Conservation (phyloP, 1,140 invertebrate genomes). For the Danaus melanippus region DNA sequence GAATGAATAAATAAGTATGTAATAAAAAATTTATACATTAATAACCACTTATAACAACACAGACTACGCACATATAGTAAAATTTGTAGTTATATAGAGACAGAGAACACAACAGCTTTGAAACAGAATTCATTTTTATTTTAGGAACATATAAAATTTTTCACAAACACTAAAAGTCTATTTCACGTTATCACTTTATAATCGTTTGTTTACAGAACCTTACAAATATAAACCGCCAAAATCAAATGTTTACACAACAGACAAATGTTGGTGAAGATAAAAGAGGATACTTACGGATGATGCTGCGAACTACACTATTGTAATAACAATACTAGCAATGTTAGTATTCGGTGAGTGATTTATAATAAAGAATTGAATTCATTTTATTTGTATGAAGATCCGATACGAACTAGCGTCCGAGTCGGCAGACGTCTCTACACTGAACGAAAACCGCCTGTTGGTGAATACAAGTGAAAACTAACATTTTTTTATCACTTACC, state of each 20-base stretch:
- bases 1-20: too few relatives aligned
- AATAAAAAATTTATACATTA: too few relatives aligned
- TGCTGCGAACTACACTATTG: constrained; percentile 18
- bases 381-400: constrained; percentile 8
- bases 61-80: too few relatives aligned
- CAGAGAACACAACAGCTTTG: too few relatives aligned
- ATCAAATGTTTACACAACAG: constrained; percentile 30
- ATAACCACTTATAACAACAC: too few relatives aligned
- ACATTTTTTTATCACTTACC: constrained; percentile 17
- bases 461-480: constrained; percentile 14
- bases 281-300: constrained; percentile 30
- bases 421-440: constrained; percentile 19
- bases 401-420: constrained; percentile 18
- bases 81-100: too few relatives aligned
- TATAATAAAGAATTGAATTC: constrained; percentile 1
- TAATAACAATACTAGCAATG: constrained; percentile 24
- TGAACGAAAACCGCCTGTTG: constrained; percentile 25
- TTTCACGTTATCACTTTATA: constrained; percentile 10
- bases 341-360: not conserved
- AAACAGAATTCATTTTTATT: too few relatives aligned
- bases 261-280: constrained; percentile 21
- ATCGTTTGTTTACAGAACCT: constrained; percentile 20
- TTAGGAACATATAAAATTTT: constrained; percentile 3
- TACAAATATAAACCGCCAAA: constrained; percentile 29
- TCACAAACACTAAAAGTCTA: constrained; percentile 10